phyloP scores from a whole-genome alignment of 2,888 invertebrate species.

The Melipona bicolor region DNA sequence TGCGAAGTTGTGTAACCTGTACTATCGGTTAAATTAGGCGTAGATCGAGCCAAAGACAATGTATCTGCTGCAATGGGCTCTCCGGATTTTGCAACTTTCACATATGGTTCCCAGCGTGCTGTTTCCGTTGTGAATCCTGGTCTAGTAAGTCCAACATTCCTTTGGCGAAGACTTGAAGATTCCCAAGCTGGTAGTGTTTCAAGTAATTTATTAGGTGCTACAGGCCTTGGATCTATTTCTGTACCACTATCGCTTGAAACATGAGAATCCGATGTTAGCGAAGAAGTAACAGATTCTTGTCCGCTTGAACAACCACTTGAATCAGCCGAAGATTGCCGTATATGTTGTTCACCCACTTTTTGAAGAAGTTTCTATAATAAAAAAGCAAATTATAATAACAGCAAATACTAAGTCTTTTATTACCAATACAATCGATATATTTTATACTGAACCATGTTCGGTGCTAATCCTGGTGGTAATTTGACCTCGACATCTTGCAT shows the following conservation, averaged over 20 bases:
- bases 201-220: constrained; percentile 77
- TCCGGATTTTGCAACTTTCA: constrained; percentile 77
- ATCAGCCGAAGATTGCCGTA: constrained; percentile 84
- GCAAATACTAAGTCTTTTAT: not conserved
- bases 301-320: constrained; percentile 87
- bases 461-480: constrained; percentile 88
- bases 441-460: constrained; percentile 79
- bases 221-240: constrained; percentile 78
- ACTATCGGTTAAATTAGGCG: constrained; percentile 81
- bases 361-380: constrained; percentile 80
- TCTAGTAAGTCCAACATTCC: constrained; percentile 76
- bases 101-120: constrained; percentile 80
- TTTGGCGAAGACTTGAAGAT: constrained; percentile 79
- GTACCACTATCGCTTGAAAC: constrained; percentile 84
- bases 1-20: constrained; percentile 76
- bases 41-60: constrained; percentile 80
- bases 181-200: constrained; percentile 80
- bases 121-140: constrained; percentile 64
- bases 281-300: constrained; percentile 86
- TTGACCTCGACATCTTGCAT: constrained; percentile 89
- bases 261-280: constrained; percentile 85
- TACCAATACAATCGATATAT: not conserved
- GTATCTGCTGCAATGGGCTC: constrained; percentile 76
- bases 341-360: constrained; percentile 81
- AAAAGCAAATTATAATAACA: not conserved